Conservation (phyloP, 2,888 invertebrate genomes). For the Thecocarcelia acutangulata region DNA sequence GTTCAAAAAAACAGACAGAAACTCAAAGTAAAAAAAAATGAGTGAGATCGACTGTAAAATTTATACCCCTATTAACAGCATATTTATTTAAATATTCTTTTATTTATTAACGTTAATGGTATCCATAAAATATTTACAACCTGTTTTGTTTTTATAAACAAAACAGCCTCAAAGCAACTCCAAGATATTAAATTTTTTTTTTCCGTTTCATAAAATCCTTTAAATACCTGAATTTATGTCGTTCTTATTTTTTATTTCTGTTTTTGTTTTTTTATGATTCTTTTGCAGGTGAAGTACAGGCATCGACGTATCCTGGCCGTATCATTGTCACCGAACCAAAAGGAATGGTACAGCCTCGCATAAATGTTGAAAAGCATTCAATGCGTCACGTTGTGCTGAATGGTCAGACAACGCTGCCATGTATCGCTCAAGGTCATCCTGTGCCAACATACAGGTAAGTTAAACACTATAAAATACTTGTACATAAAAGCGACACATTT, state of each 20-base stretch:
- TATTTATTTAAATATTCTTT: too few relatives aligned
- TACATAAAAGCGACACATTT: conserved; percentile 41
- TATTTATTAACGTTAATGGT: too few relatives aligned
- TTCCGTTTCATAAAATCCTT: background rate
- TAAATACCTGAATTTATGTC: conserved; percentile 13
- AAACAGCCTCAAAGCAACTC: too few relatives aligned
- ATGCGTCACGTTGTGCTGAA: conserved; percentile 86
- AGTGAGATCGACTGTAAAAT: too few relatives aligned
- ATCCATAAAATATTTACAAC: too few relatives aligned
- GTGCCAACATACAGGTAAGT: conserved; percentile 89
- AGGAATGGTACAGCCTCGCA: conserved; percentile 88
- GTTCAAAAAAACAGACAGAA: too few relatives aligned
- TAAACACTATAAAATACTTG: conserved; percentile 41
- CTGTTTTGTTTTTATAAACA: too few relatives aligned
- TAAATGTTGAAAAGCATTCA: conserved; percentile 87
- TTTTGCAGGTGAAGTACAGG: conserved; percentile 83
- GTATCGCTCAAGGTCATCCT: conserved; percentile 91
- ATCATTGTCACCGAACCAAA: conserved; percentile 87
- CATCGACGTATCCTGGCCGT: conserved; percentile 87
- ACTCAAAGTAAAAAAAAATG: too few relatives aligned
- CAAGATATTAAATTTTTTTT: too few relatives aligned
- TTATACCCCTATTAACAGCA: too few relatives aligned
- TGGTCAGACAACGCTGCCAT: conserved; percentile 88
- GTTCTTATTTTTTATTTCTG: background rate
- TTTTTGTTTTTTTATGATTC: background rate